phyloP scores from a whole-genome alignment of 2,113 vertebrate genomes.

The Morone saxatilis region DNA sequence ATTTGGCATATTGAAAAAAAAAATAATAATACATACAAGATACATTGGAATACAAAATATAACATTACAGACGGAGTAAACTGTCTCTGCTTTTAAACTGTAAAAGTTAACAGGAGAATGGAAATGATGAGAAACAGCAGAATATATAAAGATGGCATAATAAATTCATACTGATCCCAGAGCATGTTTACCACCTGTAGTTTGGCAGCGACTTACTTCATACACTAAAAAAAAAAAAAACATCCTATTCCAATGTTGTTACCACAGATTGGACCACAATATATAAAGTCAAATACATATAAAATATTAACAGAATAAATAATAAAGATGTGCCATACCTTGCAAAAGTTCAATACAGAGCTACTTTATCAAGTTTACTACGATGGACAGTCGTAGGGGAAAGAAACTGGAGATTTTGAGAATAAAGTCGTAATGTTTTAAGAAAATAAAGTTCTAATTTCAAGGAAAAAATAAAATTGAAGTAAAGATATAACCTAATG shows the following conservation, averaged over 20 bases:
- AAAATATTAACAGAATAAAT: slow-evolving; percentile 59
- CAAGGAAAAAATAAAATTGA: background rate
- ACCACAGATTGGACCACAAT: slow-evolving; percentile 54
- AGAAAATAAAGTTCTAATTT: background rate
- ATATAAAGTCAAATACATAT: slow-evolving; percentile 22
- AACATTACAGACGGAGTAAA: slow-evolving; percentile 13
- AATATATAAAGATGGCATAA: background rate
- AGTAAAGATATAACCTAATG: too few relatives aligned
- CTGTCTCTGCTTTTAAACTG: background rate
- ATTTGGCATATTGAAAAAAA: slow-evolving; percentile 17
- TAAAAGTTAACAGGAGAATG: slow-evolving; percentile 29
- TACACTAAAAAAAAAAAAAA: background rate
- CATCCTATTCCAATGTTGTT: background rate
- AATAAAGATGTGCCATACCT: slow-evolving; percentile 34
- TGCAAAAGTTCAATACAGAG: slow-evolving; percentile 10
- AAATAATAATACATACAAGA: slow-evolving; percentile 10
- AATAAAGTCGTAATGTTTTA: background rate
- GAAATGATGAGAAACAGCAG: slow-evolving; percentile 10
- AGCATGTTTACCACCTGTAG: background rate
- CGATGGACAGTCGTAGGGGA: background rate
- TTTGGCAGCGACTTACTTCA: background rate
- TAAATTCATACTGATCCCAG: background rate
- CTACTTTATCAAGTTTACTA: background rate
- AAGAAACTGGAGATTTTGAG: background rate
- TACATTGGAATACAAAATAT: slow-evolving; percentile 45